phyloP scores from a whole-genome alignment of 2,113 vertebrate species.

The Daboia siamensis region DNA sequence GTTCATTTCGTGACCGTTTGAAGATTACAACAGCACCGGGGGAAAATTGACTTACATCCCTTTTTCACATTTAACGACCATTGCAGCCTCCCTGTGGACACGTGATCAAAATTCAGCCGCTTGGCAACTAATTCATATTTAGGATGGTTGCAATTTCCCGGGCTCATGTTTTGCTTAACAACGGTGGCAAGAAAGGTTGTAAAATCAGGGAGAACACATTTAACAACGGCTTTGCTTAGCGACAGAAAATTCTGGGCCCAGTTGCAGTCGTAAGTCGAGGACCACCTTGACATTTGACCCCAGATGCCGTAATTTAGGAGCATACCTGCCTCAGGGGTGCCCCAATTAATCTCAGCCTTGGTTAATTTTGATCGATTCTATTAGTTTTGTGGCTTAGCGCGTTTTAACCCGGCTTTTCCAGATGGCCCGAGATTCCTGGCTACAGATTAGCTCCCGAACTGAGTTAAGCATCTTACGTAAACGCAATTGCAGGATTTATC shows the following conservation, averaged over 20 bases:
- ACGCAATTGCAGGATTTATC: neutral
- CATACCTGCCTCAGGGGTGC: neutral
- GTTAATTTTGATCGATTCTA: neutral
- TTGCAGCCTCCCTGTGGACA: neutral
- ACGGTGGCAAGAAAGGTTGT: neutral
- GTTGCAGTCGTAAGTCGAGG: accelerated
- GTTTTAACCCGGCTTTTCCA: neutral
- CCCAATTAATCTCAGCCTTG: neutral
- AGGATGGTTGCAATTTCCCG: accelerated
- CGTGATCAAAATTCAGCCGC: neutral
- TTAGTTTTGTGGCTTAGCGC: neutral
- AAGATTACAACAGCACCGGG: neutral
- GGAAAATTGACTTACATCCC: accelerated
- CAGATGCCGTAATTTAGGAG: neutral
- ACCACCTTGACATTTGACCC: neutral
- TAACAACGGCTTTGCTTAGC: neutral
- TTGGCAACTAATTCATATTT: neutral
- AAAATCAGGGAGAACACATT: neutral
- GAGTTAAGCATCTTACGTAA: neutral
- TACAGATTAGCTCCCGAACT: neutral
- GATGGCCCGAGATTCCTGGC: neutral
- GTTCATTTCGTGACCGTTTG: neutral
- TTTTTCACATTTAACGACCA: neutral
- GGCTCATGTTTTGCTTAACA: neutral
- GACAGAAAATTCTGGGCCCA: neutral